Conservation (phyloP, 2,113 vertebrate genomes). For the Fregata magnificens region DNA sequence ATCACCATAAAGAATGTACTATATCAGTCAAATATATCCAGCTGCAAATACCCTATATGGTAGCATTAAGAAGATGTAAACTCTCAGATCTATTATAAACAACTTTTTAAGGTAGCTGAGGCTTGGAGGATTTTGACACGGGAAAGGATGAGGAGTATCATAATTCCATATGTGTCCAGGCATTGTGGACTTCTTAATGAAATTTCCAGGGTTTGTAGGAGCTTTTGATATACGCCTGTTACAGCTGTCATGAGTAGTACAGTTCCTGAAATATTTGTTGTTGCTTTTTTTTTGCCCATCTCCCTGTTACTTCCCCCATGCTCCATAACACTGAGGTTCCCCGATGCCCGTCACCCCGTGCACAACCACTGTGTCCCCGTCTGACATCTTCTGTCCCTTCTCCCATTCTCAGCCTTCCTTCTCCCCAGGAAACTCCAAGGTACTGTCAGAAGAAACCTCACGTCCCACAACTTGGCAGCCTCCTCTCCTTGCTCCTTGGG, state of each 20-base stretch:
- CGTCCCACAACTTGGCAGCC: neutral
- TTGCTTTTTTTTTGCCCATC: neutral
- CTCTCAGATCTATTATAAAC: slow-evolving; percentile 49
- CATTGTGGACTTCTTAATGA: slow-evolving; percentile 59
- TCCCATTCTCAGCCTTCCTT: neutral
- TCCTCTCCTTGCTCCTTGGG: neutral
- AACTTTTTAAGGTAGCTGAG: slow-evolving; percentile 56
- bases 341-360: rapidly evolving
- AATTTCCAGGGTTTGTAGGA: slow-evolving; percentile 47
- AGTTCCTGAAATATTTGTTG: slow-evolving; percentile 27
- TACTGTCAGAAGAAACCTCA: neutral
- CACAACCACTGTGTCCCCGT: neutral
- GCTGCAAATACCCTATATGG: slow-evolving; percentile 37
- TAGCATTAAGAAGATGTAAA: slow-evolving; percentile 61
- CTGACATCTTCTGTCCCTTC: neutral
- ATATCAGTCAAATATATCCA: slow-evolving; percentile 52
- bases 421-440: neutral
- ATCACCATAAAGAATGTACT: slow-evolving; percentile 55
- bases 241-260: neutral
- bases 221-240: slow-evolving; percentile 6
- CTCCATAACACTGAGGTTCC: neutral
- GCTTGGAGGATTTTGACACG: slow-evolving; percentile 53
- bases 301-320: neutral
- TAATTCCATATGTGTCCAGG: slow-evolving; percentile 55
- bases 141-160: slow-evolving; percentile 48